A percentile compares a stretch with the other conserved stretches of the same genome.
phyloP scores from a whole-genome alignment of 1,140 invertebrate species.

The Homalodisca vitripennis region DNA sequence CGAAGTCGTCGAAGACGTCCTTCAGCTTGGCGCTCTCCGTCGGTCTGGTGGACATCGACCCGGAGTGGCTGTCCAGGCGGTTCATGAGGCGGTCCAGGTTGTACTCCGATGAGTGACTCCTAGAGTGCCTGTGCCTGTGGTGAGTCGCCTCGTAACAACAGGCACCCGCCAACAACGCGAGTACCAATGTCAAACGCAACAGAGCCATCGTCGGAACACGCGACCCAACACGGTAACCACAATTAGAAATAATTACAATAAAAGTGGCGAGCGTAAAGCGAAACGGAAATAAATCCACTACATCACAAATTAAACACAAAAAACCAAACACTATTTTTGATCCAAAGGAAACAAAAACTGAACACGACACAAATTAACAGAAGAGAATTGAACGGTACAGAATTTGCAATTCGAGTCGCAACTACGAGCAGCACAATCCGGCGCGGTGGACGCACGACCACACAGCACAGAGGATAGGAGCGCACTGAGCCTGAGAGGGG shows the following conservation, averaged over 20 bases:
- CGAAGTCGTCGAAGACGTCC: too few relatives aligned
- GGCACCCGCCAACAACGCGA: too few relatives aligned
- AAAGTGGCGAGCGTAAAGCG: too few relatives aligned
- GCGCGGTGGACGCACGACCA: background rate
- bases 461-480: background rate
- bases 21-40: too few relatives aligned
- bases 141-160: background rate
- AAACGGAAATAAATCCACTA: too few relatives aligned
- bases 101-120: background rate
- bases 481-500: background rate
- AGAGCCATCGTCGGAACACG: background rate
- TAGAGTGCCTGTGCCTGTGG: background rate
- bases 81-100: conserved; percentile 18
- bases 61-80: background rate
- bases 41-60: background rate
- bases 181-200: too few relatives aligned
- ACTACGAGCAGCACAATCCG: background rate
- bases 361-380: too few relatives aligned
- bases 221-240: background rate
- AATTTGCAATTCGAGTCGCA: background rate
- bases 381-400: background rate
- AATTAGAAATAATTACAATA: too few relatives aligned
- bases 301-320: background rate
- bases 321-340: background rate
- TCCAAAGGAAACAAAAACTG: background rate